phyloP scores from a whole-genome alignment of 2,797 vertebrate genomes.

The Monodelphis domestica region DNA sequence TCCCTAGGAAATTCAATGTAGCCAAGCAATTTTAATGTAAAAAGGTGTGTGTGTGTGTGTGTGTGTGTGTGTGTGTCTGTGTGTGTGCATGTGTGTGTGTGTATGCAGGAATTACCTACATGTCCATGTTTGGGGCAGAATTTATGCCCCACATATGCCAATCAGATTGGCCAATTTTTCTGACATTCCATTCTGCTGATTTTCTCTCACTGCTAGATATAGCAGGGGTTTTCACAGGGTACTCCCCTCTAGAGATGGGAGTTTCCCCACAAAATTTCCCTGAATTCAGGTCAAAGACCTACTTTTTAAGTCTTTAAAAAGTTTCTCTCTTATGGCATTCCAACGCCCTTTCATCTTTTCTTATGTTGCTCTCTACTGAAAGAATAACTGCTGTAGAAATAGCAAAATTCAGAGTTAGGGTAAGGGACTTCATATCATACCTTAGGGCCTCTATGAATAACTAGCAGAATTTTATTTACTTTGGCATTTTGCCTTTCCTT shows the following conservation, averaged over 20 bases:
- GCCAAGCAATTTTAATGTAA: conserved; percentile 43
- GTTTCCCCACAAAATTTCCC: conserved; percentile 63
- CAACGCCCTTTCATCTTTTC: conserved; percentile 25
- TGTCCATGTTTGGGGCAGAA: conserved; percentile 64
- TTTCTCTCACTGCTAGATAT: conserved; percentile 23
- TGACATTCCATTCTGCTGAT: conserved; percentile 68
- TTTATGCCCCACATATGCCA: conserved; percentile 41
- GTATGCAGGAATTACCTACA: conserved; percentile 13
- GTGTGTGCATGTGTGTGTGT: not conserved
- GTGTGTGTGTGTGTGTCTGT: not conserved
- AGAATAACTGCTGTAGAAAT: not conserved
- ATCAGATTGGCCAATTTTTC: conserved; percentile 62
- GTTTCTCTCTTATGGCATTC: conserved; percentile 26
- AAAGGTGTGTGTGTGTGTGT: not conserved
- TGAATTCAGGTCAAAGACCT: conserved; percentile 43
- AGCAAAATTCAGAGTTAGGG: not conserved
- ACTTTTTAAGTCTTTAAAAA: conserved; percentile 11
- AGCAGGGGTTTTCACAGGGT: conserved; percentile 53
- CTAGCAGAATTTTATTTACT: not conserved
- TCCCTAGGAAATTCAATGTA: conserved; percentile 31
- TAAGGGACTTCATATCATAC: not conserved
- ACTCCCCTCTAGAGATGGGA: conserved; percentile 56
- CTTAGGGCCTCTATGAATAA: not conserved
- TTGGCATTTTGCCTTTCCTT: not conserved
- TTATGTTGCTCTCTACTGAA: conserved; percentile 33